Percentiles rank a stretch among this genome's conserved stretches.
Evolutionary conservation across 2,113 vertebrate species (phyloP).

Genomic region (Colius striatus): DNA sequence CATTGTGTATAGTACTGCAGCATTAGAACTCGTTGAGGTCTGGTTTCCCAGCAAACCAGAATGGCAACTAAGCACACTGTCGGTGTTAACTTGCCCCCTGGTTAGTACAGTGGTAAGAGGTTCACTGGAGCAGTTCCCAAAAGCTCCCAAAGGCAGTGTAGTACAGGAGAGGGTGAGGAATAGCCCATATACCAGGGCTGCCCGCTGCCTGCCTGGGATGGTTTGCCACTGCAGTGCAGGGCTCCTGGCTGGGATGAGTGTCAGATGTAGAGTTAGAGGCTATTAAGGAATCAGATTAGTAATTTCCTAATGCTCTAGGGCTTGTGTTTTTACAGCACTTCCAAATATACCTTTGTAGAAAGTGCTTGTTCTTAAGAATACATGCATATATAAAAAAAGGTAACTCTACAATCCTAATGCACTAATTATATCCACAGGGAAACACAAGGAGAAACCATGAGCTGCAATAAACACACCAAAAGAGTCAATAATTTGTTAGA

Average conservation of each 20-base stretch:
- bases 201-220: background rate
- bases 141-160: background rate
- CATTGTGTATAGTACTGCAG: accelerated
- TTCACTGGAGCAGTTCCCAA: background rate
- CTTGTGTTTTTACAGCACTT: background rate
- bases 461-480: background rate
- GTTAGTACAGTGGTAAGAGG: background rate
- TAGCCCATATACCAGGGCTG: background rate
- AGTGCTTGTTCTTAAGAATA: background rate
- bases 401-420: background rate
- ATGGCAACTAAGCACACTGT: background rate
- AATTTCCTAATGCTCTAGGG: background rate
- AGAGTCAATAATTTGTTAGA: background rate
- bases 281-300: background rate
- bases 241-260: background rate
- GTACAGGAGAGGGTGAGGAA: accelerated
- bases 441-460: background rate
- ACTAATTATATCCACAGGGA: conserved; percentile 16
- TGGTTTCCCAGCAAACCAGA: accelerated
- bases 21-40: accelerated
- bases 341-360: background rate
- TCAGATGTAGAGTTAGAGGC: background rate
- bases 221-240: accelerated
- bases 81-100: background rate
- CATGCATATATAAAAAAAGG: background rate